A percentile compares a stretch with the other conserved stretches of the same genome.
Evolutionary conservation across 2,113 vertebrate genomes (phyloP).

Genomic region (Loxodonta africana): DNA sequence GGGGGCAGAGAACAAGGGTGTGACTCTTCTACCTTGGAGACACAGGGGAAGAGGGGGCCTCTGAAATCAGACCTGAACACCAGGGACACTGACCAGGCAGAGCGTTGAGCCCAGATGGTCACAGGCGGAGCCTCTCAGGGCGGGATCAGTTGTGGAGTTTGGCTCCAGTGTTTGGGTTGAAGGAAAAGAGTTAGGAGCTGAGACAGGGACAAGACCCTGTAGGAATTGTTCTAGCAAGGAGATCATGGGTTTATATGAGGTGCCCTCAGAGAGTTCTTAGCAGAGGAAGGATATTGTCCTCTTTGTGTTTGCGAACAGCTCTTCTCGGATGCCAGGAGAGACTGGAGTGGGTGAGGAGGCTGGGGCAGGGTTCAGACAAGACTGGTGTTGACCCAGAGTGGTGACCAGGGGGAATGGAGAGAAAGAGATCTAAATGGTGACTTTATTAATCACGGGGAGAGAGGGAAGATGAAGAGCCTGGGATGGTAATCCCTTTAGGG

Average conservation of each 20-base stretch:
- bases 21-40: not conserved
- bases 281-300: not conserved
- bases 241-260: not conserved
- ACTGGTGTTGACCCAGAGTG: not conserved
- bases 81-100: not conserved
- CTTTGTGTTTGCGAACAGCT: not conserved
- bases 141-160: not conserved
- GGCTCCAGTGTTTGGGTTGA: not conserved
- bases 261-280: not conserved
- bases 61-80: not conserved
- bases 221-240: not conserved
- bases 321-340: not conserved
- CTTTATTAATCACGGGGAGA: not conserved
- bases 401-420: not conserved
- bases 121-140: not conserved
- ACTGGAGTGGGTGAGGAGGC: not conserved
- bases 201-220: not conserved
- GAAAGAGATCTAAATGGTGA: not conserved
- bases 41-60: too few species aligned
- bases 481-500: not conserved
- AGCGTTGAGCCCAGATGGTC: not conserved
- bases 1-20: not conserved
- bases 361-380: not conserved
- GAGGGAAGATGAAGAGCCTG: not conserved
- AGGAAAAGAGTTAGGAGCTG: slow-evolving; percentile 11